A percentile compares a stretch with the other conserved stretches of the same genome.
phyloP scores from a whole-genome alignment of 2,888 invertebrate species.

The Xestia rhomboidea region DNA sequence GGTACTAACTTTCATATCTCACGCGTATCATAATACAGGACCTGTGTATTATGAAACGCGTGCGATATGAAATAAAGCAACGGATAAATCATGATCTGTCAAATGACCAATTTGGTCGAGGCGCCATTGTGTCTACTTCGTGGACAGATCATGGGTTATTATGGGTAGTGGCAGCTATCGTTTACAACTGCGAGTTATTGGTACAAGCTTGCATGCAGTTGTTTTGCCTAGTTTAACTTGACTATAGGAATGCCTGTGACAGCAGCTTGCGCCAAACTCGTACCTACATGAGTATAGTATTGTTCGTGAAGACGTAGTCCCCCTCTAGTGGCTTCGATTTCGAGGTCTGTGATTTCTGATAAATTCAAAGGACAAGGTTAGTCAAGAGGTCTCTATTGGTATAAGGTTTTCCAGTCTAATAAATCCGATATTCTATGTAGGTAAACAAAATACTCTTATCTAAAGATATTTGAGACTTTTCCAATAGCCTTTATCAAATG shows the following conservation, averaged over 20 bases:
- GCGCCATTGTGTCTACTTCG: no score
- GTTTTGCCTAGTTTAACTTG: background rate
- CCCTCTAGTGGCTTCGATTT: background rate
- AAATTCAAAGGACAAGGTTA: background rate
- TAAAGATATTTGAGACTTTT: slow-evolving; percentile 18
- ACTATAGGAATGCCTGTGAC: background rate
- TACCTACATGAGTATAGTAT: background rate
- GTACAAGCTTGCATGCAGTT: background rate
- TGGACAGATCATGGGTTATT: no score
- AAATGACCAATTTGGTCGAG: no score
- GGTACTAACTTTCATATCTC: background rate
- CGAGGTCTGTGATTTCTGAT: background rate
- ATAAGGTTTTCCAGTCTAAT: background rate
- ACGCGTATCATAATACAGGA: background rate
- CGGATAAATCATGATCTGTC: no score
- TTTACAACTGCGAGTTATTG: background rate
- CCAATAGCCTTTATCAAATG: background rate
- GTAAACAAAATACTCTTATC: slow-evolving; percentile 1
- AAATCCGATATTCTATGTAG: slow-evolving; percentile 8
- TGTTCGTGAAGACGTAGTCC: background rate
- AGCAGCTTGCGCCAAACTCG: background rate
- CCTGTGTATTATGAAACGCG: background rate
- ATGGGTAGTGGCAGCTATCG: background rate
- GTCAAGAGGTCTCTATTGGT: background rate
- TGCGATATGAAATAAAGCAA: no score